Base-by-base conservation (phyloP, 2,888 invertebrate species). In the Sinodicranocentrus sp. region DNA sequence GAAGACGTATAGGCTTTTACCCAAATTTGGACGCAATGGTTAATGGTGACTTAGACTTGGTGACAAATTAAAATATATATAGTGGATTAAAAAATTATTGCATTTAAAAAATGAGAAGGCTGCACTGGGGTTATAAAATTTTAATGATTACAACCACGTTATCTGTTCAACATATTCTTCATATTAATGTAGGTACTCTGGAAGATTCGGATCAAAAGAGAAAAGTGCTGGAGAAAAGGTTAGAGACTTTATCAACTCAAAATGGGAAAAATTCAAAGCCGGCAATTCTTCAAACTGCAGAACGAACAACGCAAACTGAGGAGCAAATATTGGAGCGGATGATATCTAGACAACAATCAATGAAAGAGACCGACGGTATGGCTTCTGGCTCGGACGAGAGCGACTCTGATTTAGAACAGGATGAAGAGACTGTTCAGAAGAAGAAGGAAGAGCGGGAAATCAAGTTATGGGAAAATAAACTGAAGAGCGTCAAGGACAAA, bases 131-230 rank as follows among this genome's bases (percentile, higher is more conserved):
- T n/a, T n/a, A n/a, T n/a, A n/a, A n/a, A n/a, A n/a, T n/a, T n/a
- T n/a, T n/a, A n/a, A n/a, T n/a, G n/a, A n/a, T n/a, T n/a, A n/a
- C n/a, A n/a, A n/a, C n/a, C n/a, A n/a, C n/a, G n/a, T n/a, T n/a
- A n/a, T n/a, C n/a, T n/a, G n/a, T n/a, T n/a, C n/a, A n/a, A n/a
- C n/a, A n/a, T n/a, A n/a, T n/a, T n/a, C n/a, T n/a, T n/a, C n/a
- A n/a, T n/a, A n/a, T 33, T 33, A 3, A 6, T 52, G 65, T 63
- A 72, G 63, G 28, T 15, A 82, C 23, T 0, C 44, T 76, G 25
- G 96, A 96, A 90, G 96, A 96, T 89, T 92, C 94, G 84, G 95
- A 94, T 90, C 93, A 94, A 89, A 94, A 93, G 91, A 95, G 96
- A 89, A 92, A 94, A 72, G 93, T 94, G 89, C 91, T 97, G 85